Conservation (phyloP, 2,113 vertebrate species). For the Alexandromys fortis region DNA sequence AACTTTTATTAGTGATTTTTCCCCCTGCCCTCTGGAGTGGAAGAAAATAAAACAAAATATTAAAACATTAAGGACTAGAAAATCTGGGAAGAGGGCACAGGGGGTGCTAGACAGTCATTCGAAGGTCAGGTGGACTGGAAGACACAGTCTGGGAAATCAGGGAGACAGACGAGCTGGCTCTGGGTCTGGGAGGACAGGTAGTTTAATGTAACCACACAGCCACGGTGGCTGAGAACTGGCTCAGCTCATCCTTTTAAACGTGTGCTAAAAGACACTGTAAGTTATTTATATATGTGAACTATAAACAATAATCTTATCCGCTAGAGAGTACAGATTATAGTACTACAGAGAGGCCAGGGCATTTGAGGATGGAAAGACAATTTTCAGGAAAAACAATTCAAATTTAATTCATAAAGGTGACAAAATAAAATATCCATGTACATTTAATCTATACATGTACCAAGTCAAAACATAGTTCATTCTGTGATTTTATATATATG, state of each 20-base stretch:
- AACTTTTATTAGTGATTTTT: constrained; percentile 35
- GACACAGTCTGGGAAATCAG: constrained; percentile 44
- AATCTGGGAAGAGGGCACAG: neutral
- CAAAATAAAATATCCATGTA: constrained; percentile 56
- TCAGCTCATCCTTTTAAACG: neutral
- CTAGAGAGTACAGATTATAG: neutral
- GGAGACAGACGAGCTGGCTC: neutral
- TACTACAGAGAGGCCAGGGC: constrained; percentile 11
- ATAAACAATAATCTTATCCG: constrained; percentile 37
- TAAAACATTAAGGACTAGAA: neutral
- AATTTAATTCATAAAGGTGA: constrained; percentile 54
- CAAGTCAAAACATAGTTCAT: constrained; percentile 39
- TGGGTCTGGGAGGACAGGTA: neutral
- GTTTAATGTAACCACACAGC: constrained; percentile 1
- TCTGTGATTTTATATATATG: constrained; percentile 31
- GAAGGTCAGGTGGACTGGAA: constrained; percentile 2
- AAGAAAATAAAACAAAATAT: neutral
- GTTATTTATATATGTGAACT: constrained; percentile 19
- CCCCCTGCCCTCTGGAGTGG: neutral
- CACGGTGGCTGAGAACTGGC: neutral
- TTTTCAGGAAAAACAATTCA: constrained; percentile 34
- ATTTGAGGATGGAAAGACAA: constrained; percentile 40
- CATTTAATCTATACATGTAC: constrained; percentile 32
- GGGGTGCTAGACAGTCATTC: neutral
- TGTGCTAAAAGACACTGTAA: neutral